Evolutionary conservation across 2,888 invertebrate genomes (phyloP), one percentile per base, ranked within the genome.

Genomic region (Philopedon plagiatum): DNA sequence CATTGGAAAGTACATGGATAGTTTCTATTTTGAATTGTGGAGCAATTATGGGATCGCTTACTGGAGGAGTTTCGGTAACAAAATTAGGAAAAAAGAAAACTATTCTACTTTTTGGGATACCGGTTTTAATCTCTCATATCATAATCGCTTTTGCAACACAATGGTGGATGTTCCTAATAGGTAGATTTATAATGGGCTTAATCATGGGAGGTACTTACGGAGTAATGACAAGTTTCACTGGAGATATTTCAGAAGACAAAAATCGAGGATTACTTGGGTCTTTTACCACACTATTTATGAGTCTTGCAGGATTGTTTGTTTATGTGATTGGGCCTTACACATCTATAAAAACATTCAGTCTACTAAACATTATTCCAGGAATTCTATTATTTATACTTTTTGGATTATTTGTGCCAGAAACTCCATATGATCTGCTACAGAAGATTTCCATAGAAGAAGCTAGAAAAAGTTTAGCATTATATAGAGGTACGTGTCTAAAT

Each of bases 171-270:
- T 79, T 75, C 63, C 90, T 88, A 84, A 87, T 83, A 4, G 91
- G 89, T 57, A 87, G 88, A 65, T 87, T 88, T 77, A 85, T 87
- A 72, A 89, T 89, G 84, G 93, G 93, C 46, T 78, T 92, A 0
- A 90, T 89, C 0, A 88, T 90, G 0, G 92, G 93, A 0, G 89
- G 91, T 80, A 85, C 90, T 15, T 93, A 91, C 85, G 90, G 92
- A 0, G 89, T 91, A 0, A 89, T 91, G 0, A 94, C 96, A 0
- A 92, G 95, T 89, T 96, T 95, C 85, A 90, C 94, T 71, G 94
- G 94, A 41, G 96, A 96, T 85, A 93, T 95, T 37, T 90, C 95
- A 5, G 92, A 94, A 87, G 90, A 91, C 68, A 91, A 91, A 21
- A 89, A 91, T 11, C 87, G 97, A 70, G 96, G 96, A 0, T 90